A percentile compares a stretch with the other conserved stretches of the same genome.
Evolutionary conservation across 2,113 vertebrate species (phyloP).

Genomic region (Campylomormyrus tamandua): DNA sequence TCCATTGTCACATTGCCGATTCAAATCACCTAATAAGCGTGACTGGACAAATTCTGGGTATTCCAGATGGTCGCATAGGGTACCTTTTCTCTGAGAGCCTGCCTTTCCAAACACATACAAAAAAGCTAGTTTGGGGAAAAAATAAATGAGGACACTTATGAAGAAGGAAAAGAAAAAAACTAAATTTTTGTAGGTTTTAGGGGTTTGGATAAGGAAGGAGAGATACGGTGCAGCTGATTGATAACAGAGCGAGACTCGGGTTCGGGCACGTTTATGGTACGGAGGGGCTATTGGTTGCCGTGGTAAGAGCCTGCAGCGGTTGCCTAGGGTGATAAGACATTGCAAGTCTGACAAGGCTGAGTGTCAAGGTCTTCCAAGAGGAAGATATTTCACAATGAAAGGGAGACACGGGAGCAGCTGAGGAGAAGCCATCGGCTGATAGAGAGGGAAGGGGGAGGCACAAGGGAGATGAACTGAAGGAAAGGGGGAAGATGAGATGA

Average conservation of each 20-base stretch:
- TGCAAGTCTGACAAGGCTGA: conserved; percentile 78
- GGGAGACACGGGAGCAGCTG: conserved; percentile 33
- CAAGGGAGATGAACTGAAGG: conserved; percentile 44
- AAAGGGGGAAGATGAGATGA: conserved; percentile 42
- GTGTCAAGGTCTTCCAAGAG: conserved; percentile 79
- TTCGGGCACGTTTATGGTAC: conserved; percentile 56
- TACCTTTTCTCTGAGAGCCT: background rate
- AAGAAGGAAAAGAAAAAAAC: background rate
- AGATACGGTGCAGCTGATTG: conserved; percentile 24
- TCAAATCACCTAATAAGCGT: conserved; percentile 12
- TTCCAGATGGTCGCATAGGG: background rate
- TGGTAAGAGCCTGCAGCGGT: conserved; percentile 68
- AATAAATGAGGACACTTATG: background rate
- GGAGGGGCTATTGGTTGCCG: conserved; percentile 47
- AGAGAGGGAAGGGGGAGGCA: conserved; percentile 25
- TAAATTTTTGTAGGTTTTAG: conserved; percentile 2
- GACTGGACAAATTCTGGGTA: background rate
- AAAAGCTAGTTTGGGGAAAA: background rate
- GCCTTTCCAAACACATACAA: background rate
- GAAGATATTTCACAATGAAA: conserved; percentile 73
- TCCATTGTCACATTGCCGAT: background rate
- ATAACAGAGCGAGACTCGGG: conserved; percentile 57
- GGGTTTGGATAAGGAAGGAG: background rate
- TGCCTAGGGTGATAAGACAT: conserved; percentile 75
- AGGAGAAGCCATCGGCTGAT: conserved; percentile 19